Base-by-base conservation (phyloP, 2,888 invertebrate genomes). In the Oscheius sp. region DNA sequence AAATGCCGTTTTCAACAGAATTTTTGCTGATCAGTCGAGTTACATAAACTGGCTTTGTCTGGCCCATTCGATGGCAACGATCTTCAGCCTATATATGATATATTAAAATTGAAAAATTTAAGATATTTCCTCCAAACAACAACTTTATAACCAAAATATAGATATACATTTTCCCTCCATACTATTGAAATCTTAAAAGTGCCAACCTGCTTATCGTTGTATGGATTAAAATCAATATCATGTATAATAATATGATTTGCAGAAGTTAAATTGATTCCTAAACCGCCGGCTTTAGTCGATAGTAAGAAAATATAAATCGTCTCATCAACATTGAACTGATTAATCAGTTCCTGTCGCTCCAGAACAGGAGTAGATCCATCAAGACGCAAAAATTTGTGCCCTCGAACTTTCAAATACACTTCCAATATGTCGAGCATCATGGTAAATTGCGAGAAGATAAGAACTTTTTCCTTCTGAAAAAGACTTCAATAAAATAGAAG, bases 161-260 rank as follows among this genome's bases (percentile, higher is more conserved):
- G n/a, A n/a, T n/a, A 55, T n/a, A n/a, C 17, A 33, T 37, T 58
- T 6, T 37, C 5, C n/a, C 58, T n/a, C 10, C 17, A 12, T n/a
- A 15, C 23, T 29, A 61, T 3, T 4, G 6, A 12, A 37, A 61
- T 37, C 15, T 3, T 4, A 46, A 46, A 61, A 45, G n/a, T 17
- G 4, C 12, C 10, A n/a, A 96, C 96, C 88, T 96, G 90, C 78
- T 95, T 96, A 88, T 97, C 96, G 87, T 96, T 96, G 88, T 96
- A 96, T 0, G 96, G 96, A 89, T 97, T 97, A 88, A 95, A 96
- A 89, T 97, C 97, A 61, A 96, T 94, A 87, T 97, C 97, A 87
- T 97, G 96, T 76, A 97, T 92, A 82, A 95, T 92, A 79, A 96
- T 96, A 12, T 93, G 93, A 89, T 96, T 95, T 0, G 97, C 96